Percentiles rank a stretch among this genome's conserved stretches.
Evolutionary conservation across 2,797 vertebrate species (phyloP).

Genomic region (Takifugu ocellatus): DNA sequence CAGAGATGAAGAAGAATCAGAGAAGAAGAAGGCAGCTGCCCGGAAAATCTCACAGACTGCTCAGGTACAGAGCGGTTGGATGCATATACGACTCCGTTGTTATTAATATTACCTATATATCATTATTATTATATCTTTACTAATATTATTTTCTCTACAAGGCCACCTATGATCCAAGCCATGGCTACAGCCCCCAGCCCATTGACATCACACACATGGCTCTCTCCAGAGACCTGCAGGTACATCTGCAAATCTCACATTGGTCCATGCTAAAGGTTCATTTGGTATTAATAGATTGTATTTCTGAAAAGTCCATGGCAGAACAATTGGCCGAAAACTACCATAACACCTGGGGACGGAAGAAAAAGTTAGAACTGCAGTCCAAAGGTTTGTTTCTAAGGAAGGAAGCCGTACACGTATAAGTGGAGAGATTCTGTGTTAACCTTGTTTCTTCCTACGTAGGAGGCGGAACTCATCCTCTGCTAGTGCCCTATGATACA

Average conservation of each 20-base stretch:
- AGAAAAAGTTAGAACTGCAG: slow-evolving; percentile 92
- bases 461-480: slow-evolving; percentile 91
- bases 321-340: slow-evolving; percentile 96
- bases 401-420: background rate
- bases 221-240: slow-evolving; percentile 91
- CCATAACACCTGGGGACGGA: slow-evolving; percentile 96
- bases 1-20: slow-evolving; percentile 85
- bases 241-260: slow-evolving; percentile 33
- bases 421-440: background rate
- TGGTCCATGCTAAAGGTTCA: background rate
- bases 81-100: background rate
- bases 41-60: slow-evolving; percentile 91
- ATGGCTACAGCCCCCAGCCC: slow-evolving; percentile 90
- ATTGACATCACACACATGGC: slow-evolving; percentile 85
- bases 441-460: slow-evolving; percentile 10
- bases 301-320: slow-evolving; percentile 86
- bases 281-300: slow-evolving; percentile 7
- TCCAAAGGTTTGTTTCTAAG: slow-evolving; percentile 78
- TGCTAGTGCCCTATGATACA: slow-evolving; percentile 94
- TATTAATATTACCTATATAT: background rate
- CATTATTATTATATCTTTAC: background rate
- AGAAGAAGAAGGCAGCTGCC: slow-evolving; percentile 84
- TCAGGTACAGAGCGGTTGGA: slow-evolving; percentile 73
- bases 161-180: slow-evolving; percentile 88
- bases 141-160: slow-evolving; percentile 36